Evolutionary conservation across 2,888 invertebrate genomes (phyloP).

Genomic region (Rhodophaea formosa): DNA sequence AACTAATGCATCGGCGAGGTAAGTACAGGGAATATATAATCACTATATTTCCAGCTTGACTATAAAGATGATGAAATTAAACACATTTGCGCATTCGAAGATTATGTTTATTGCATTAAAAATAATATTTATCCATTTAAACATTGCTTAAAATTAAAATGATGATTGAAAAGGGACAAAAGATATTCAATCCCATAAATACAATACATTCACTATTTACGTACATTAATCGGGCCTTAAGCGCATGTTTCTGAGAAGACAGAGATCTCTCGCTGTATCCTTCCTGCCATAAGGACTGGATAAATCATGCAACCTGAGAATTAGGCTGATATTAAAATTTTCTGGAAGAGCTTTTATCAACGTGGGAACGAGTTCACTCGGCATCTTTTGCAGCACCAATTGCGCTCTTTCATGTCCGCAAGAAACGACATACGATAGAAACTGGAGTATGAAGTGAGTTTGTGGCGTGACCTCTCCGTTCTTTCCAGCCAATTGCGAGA

Average conservation of each 20-base stretch:
- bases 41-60: no score
- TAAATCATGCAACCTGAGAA: constrained; percentile 90
- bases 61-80: no score
- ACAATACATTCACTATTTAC: neutral
- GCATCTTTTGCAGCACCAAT: constrained; percentile 87
- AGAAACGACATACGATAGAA: constrained; percentile 87
- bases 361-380: constrained; percentile 88
- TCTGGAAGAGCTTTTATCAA: constrained; percentile 91
- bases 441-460: constrained; percentile 90
- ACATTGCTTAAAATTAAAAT: no score
- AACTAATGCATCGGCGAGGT: no score
- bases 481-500: constrained; percentile 84
- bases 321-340: constrained; percentile 86
- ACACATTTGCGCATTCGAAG: no score
- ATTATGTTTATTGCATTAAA: no score
- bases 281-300: constrained; percentile 88
- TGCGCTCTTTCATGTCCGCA: constrained; percentile 88
- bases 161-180: neutral
- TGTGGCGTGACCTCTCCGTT: constrained; percentile 91
- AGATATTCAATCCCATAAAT: neutral
- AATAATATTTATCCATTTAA: no score
- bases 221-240: constrained; percentile 76
- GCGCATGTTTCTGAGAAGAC: constrained; percentile 91
- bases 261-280: constrained; percentile 92
- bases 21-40: no score